Evolutionary conservation across 2,113 vertebrate species (phyloP), one percentile per base, ranked within the genome.

Genomic region (Tauraco erythrolophus): DNA sequence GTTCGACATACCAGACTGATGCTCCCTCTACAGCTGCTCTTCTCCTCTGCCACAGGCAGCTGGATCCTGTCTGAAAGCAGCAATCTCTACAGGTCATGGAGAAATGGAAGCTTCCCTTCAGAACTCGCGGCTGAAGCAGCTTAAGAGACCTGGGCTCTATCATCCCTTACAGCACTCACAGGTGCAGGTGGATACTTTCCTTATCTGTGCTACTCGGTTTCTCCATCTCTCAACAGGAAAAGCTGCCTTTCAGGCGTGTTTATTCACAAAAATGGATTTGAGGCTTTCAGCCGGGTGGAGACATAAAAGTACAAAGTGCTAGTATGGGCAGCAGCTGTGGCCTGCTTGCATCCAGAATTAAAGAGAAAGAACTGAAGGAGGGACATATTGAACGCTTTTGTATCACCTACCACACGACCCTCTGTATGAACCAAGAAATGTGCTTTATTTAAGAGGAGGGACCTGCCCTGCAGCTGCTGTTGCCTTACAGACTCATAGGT

Each of bases 341-440:
- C 31, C 64, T 71, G 46, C 41, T 86, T 66, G 24, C 25, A 46
- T 35, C 30, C 57, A 84, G 56, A 81, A 87, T 62, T 17, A 62
- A 39, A 46, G 18, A 74, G 22, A 46, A 75, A 23, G 3, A 54
- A 35, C n/a, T 46, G 9, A 77, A 70, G 37, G 18, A 81, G 18
- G 30, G 21, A 65, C 27, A 39, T 14, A 46, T 7, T 0, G 0
- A 65, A 62, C 16, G 23, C 35, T 61, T 82, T 81, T 8, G 0
- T 9, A 27, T 66, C 12, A 15, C 54, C 58, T 81, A n/a, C 24
- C n/a, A 53, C 37, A 18, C 30, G 80, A 23, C 5, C 14, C 31
- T 54, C 58, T 74, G 27, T 21, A 62, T 27, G 57, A 57, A 28
- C 3, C 46, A 45, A 77, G 27, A 81, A 89, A 65, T 11, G 15